Conservation (phyloP, 2,888 invertebrate genomes). For the Amphipoea lucens region DNA sequence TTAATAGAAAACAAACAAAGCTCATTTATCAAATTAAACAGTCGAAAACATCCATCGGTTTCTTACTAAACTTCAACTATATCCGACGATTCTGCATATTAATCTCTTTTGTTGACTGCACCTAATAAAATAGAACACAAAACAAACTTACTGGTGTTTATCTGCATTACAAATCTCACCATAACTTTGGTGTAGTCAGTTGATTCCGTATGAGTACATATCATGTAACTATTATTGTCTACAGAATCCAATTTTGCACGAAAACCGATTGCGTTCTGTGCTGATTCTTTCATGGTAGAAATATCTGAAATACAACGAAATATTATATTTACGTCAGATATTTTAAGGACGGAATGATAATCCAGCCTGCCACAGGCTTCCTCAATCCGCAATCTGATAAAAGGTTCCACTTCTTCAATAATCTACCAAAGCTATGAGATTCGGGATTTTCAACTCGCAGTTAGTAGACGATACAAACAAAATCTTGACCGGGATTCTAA, state of each 20-base stretch:
- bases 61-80: too few relatives aligned
- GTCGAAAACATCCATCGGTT: too few relatives aligned
- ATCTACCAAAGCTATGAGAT: not conserved
- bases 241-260: conserved; percentile 1
- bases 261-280: not conserved
- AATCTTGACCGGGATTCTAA: not conserved
- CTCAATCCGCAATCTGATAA: too few relatives aligned
- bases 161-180: conserved; percentile 21
- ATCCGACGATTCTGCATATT: too few relatives aligned
- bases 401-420: not conserved
- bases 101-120: not conserved
- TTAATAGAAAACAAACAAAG: too few relatives aligned
- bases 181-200: conserved; percentile 16
- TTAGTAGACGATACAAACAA: not conserved
- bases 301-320: conserved; percentile 32
- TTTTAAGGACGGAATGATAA: too few relatives aligned
- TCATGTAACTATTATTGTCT: conserved; percentile 27
- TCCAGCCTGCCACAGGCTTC: too few relatives aligned
- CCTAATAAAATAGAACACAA: not conserved
- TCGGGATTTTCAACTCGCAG: not conserved
- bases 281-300: not conserved
- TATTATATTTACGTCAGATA: not conserved
- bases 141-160: conserved; percentile 27
- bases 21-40: too few relatives aligned
- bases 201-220: not conserved